Evolutionary conservation across 2,888 invertebrate genomes (phyloP), one percentile per base, ranked within the genome.

Genomic region (Glyphotaelius pellucidus): DNA sequence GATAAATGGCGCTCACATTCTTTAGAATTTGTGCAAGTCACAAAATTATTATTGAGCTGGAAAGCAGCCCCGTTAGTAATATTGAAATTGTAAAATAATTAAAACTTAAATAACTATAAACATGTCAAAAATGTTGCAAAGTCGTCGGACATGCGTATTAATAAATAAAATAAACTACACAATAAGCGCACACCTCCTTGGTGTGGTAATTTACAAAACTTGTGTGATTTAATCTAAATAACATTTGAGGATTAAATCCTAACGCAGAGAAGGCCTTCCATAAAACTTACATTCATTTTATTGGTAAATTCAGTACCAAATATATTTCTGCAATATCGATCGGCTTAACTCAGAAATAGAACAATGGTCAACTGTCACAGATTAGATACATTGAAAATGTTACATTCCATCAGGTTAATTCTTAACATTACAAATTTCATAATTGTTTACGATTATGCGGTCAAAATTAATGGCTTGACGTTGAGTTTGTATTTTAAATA

Each of bases 121-220:
- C 67, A 87, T 52, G 25, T 87, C 42, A 31, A 42, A 87, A 87
- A 87, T 11, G 87, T 87, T 31, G 32, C 42, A 87, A 32, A 30
- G 15, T 88, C 32, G 14, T 87, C 67, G 7, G 31, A 35, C 52
- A 88, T 30, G 19, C 67, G n/a, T 32, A 67, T 15, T 30, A 42
- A 88, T n/a, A 88, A 87, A 42, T 86, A 87, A 87, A 67, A n/a
- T 32, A 47, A 88, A 32, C 32, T 88, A 88, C 52, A 88, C 88
- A 88, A 32, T 67, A n/a, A 25, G 79, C n/a, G 32, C 31, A 67
- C 67, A 47, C 52, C 38, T 86, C 42, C 19, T 31, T 30, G 25
- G 19, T 52, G 30, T 87, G 19, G 3, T 87, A 25, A 30, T 42
- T 47, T 81, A 81, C 81, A 81, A 81, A 32, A 81, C 15, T 67